phyloP scores from a whole-genome alignment of 2,888 invertebrate species.

The Elaeidobius kamerunicus region DNA sequence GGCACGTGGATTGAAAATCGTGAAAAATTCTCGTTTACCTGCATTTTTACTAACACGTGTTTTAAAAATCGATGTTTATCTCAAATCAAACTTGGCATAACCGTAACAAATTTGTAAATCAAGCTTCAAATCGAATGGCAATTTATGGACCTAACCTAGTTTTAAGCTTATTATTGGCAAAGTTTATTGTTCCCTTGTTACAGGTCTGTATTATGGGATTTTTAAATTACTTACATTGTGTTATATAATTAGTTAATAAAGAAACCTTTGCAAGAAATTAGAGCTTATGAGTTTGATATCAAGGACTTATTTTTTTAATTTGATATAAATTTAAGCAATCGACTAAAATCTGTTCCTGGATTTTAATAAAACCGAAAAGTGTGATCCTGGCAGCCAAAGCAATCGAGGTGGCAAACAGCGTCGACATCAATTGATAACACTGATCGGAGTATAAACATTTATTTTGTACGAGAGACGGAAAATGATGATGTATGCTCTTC shows the following conservation, averaged over 20 bases:
- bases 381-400: background rate
- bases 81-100: slow-evolving; percentile 25
- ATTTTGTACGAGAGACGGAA: slow-evolving; percentile 17
- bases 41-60: no score
- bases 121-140: slow-evolving; percentile 23
- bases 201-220: slow-evolving; percentile 8
- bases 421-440: slow-evolving; percentile 19
- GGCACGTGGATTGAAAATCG: no score
- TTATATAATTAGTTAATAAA: no score
- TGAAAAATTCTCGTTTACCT: no score
- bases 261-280: no score
- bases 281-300: no score
- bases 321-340: no score
- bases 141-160: slow-evolving; percentile 31
- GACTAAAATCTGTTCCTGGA: slow-evolving; percentile 2
- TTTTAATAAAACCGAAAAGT: slow-evolving; percentile 7
- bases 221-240: background rate
- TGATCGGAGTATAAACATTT: slow-evolving; percentile 23
- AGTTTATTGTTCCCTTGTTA: slow-evolving; percentile 25
- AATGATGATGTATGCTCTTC: slow-evolving; percentile 18
- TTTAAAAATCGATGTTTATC: slow-evolving; percentile 25
- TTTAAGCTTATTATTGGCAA: slow-evolving; percentile 27
- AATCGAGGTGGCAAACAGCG: slow-evolving; percentile 20
- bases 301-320: no score
- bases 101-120: slow-evolving; percentile 28